These are phyloP conservation scores for Apodemus speciosus DNA, from an alignment of 2,113 vertebrate species.

Conservation along the genomic window DNA sequence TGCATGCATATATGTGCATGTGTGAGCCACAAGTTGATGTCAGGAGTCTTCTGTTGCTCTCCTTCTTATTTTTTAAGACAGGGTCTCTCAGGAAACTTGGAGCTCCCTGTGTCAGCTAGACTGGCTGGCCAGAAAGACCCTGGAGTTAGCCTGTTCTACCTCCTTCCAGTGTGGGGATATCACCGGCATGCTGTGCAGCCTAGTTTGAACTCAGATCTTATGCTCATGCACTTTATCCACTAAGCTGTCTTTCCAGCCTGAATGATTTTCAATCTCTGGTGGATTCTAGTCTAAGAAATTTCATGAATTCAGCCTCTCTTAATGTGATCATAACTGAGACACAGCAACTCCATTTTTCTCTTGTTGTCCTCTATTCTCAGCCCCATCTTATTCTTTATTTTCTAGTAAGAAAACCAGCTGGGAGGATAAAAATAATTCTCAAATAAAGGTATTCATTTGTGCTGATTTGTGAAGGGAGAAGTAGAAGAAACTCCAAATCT, in stretches of 20 bases:
- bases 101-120: neutral
- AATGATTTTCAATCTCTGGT: neutral
- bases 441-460: neutral
- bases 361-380: neutral
- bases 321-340: constrained; percentile 32
- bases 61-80: neutral
- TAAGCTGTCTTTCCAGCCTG: too few relatives aligned
- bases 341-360: neutral
- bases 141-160: neutral
- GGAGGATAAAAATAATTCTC: neutral
- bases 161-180: neutral
- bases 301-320: constrained; percentile 12
- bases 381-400: neutral
- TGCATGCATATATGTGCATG: neutral
- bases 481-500: neutral
- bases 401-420: neutral
- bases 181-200: too few relatives aligned
- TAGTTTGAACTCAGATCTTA: neutral
- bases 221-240: too few relatives aligned
- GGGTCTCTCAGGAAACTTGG: neutral
- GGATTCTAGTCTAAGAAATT: neutral
- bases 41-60: neutral
- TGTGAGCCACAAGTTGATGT: too few relatives aligned
- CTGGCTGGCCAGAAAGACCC: neutral
- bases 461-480: neutral